Conservation (phyloP, 2,113 vertebrate genomes). For the Menidia beryllina region DNA sequence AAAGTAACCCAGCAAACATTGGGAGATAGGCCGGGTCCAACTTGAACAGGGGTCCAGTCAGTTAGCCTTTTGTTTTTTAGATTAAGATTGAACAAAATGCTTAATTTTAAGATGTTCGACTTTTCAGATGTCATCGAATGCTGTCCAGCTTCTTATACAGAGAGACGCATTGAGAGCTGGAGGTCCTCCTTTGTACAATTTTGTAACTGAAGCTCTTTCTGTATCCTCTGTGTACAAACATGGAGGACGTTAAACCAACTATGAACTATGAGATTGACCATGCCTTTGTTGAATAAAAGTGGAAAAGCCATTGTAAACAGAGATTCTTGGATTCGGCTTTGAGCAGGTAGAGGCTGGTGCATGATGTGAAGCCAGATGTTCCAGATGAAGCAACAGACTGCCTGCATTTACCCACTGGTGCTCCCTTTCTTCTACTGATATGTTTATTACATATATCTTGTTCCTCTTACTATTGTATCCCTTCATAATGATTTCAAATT, state of each 20-base stretch:
- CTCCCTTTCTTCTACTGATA: conserved; percentile 21
- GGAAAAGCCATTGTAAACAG: conserved; percentile 21
- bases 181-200: conserved; percentile 45
- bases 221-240: conserved; percentile 50
- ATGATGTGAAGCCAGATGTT: conserved; percentile 5
- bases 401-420: conserved; percentile 26
- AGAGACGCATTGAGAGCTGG: conserved; percentile 25
- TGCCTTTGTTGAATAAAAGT: not conserved
- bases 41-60: too few relatives aligned
- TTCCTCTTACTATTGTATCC: conserved; percentile 12
- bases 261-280: conserved; percentile 31
- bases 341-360: conserved; percentile 38
- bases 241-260: conserved; percentile 39
- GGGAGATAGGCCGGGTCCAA: too few relatives aligned
- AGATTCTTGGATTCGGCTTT: conserved; percentile 19
- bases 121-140: not conserved
- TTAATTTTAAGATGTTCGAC: conserved; percentile 1
- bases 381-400: conserved; percentile 43
- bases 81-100: too few relatives aligned
- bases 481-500: conserved; percentile 36
- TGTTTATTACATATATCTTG: conserved; percentile 38
- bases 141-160: conserved; percentile 19
- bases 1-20: too few relatives aligned
- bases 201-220: conserved; percentile 47
- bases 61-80: too few relatives aligned